Evolutionary conservation across 2,113 vertebrate species (phyloP), one percentile per base, ranked within the genome.

Genomic region (Brachypteracias leptosomus): DNA sequence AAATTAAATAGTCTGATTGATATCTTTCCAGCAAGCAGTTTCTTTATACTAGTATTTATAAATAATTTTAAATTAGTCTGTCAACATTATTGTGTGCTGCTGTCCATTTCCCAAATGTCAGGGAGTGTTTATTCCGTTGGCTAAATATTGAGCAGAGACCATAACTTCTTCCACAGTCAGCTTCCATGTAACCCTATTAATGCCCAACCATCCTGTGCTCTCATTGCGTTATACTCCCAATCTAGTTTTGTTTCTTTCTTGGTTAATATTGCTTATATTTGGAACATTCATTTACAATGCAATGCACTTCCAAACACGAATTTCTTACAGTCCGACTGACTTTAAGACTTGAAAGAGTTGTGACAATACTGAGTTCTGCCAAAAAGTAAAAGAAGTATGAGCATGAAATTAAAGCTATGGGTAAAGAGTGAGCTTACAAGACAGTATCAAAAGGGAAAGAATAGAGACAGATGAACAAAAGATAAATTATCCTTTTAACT

Each of bases 401-500:
- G 61, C 90, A 90, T 61, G 36, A 77, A 92, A 80, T 71, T 88
- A 93, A 96, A 94, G 44, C 78, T 54, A 10, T 4, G 9, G 59
- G 51, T 88, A 86, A 80, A 82, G 46, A 93, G 33, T 47, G 66
- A 78, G 57, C 46, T 95, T 94, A 80, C 16, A 58, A 89, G 35
- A 52, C 75, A 94, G 71, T 81, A 74, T 72, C 35, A 78, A 74
- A 73, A 44, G 26, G n/a, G 47, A 88, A n/a, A 87, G 71, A 65
- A 59, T 33, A 92, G 7, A 95, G 88, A 83, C 36, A 82, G 66
- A 93, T 62, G 59, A 95, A 80, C 59, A 92, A 35, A 55, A 94
- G 74, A 90, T 87, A 94, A 96, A 89, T 84, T 95, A 33, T 86
- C 81, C 85, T 87, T 75, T 57, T 88, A 85, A 85, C 36, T 81